These are phyloP conservation scores for Drosophila yakuba DNA, from an alignment of 1,140 invertebrate species.

Conservation along the genomic window DNA sequence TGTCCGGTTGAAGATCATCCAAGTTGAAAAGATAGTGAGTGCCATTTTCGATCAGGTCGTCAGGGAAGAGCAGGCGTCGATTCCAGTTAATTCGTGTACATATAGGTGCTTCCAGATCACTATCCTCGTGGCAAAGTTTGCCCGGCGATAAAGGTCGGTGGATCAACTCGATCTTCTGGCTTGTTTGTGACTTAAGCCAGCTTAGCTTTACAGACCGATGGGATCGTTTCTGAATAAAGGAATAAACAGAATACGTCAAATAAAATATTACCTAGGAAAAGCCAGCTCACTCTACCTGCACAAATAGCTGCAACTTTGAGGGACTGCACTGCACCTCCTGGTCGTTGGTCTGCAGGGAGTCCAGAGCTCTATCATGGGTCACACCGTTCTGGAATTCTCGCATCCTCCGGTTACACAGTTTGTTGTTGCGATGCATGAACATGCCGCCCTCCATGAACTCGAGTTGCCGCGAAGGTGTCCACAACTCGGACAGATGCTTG, in stretches of 20 bases:
- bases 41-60: conserved; percentile 61
- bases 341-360: conserved; percentile 69
- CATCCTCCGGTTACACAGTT: conserved; percentile 68
- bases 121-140: conserved; percentile 29
- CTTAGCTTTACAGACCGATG: conserved; percentile 52
- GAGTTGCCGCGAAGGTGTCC: conserved; percentile 44
- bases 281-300: conserved; percentile 11
- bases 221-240: conserved; percentile 33
- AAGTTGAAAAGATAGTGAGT: conserved; percentile 60
- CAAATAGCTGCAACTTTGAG: conserved; percentile 49
- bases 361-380: conserved; percentile 57
- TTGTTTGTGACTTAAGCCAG: conserved; percentile 65
- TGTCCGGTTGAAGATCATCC: conserved; percentile 49
- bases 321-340: conserved; percentile 78
- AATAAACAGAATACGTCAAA: neutral
- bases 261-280: neutral
- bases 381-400: conserved; percentile 44
- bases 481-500: conserved; percentile 57
- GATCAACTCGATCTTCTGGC: conserved; percentile 61
- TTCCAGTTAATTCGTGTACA: conserved; percentile 74
- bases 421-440: conserved; percentile 74
- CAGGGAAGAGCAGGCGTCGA: conserved; percentile 55
- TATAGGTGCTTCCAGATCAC: conserved; percentile 66
- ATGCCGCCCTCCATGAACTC: conserved; percentile 65
- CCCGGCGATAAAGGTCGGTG: conserved; percentile 43